Base-by-base conservation (phyloP, 2,113 vertebrate species). In the Hypanus sabinus region DNA sequence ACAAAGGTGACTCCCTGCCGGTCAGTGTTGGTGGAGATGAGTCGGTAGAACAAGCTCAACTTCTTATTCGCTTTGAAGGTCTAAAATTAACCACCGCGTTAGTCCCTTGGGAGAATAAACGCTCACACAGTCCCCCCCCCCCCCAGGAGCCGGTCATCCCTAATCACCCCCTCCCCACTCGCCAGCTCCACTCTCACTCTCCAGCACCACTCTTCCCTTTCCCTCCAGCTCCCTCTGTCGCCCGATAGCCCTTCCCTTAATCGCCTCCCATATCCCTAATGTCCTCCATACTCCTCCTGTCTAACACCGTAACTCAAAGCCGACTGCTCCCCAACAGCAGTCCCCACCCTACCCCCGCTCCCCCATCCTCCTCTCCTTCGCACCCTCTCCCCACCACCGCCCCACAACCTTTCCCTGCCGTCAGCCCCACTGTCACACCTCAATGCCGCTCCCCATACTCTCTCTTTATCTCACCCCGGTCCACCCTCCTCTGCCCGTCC, bases 21-120 rank as follows among this genome's bases (percentile, higher is more conserved):
- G 14, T 96, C 97, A 0, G 95, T 24, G 79, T 97, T 97, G 30
- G 96, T 97, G 2, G 97, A 97, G 94, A 98, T 88, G 18, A 97
- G 30, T 1, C 95, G 95, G 94, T 97, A 98, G 94, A 97, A 97
- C 36, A 94, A 87, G 0, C 60, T 77, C 87, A 97, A 94, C 94
- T 96, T 95, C 57, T 96, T 30, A 81, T 97, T 97, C 94, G 94
- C 62, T 65, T 12, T 33, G 68, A 95, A 95, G 9, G 20, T 20
- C 94, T 95, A 33, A 46, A 38, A 33, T 2, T 14, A 75, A 60
- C 33, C n/a, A 5, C 71, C 71, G 22, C 22, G 71, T 73, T 73
- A 73, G 71, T 73, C 22, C 18, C 71, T 73, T 5, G 18, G 71
- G 16, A 73, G 71, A 73, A 5, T 20, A 20, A 73, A 20, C 71